Evolutionary conservation across 2,113 vertebrate species (phyloP).

Genomic region (Peromyscus maniculatus): DNA sequence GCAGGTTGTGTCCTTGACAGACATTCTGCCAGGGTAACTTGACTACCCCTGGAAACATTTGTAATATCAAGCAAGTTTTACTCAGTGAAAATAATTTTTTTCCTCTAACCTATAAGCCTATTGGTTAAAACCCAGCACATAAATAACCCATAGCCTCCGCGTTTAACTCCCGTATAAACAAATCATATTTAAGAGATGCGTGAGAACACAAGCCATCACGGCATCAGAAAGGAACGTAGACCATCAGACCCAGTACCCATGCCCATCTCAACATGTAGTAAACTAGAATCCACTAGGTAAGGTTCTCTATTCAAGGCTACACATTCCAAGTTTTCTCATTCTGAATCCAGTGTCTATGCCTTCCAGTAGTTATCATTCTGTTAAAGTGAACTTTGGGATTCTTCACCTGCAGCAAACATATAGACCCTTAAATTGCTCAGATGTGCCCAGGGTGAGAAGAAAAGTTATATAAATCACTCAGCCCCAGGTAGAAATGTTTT

Average conservation of each 20-base stretch:
- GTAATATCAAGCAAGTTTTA: background rate
- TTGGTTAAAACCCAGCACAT: background rate
- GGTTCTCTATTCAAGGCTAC: too few species aligned
- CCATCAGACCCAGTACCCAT: background rate
- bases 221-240: background rate
- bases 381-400: background rate
- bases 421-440: background rate
- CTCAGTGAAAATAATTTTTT: background rate
- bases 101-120: background rate
- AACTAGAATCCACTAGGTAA: background rate
- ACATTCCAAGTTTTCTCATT: background rate
- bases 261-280: background rate
- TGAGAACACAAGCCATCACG: background rate
- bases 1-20: conserved; percentile 63
- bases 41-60: conserved; percentile 17
- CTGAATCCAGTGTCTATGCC: background rate
- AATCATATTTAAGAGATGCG: background rate
- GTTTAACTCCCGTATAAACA: background rate
- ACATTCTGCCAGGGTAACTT: background rate
- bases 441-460: background rate
- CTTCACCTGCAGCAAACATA: background rate
- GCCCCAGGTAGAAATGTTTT: background rate
- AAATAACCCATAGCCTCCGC: background rate
- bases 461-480: background rate
- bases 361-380: background rate